Evolutionary conservation across 2,888 invertebrate species (phyloP), one percentile per base, ranked within the genome.

Genomic region (Ceraclea dissimilis): DNA sequence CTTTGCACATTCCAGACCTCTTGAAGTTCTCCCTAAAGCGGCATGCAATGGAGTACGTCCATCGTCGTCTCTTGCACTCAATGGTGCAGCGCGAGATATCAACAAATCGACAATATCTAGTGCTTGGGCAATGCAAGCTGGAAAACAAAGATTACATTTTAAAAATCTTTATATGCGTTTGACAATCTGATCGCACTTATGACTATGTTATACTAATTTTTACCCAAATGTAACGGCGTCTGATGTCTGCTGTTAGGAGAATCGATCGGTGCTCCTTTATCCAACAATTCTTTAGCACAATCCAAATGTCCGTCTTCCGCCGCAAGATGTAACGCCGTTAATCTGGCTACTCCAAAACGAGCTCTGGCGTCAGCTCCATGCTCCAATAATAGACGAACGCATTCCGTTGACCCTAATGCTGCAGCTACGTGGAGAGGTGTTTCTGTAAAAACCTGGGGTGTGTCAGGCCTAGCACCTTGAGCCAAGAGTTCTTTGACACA

Each of bases 221-320:
- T 69, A 78, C 78, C 78, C 59, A 93, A 72, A 70, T 95, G 94
- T 56, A 94, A 74, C 0, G 93, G 86, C 0, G 91, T 90, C 72
- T 92, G 90, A 56, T 84, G 82, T 66, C 86, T 83, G 52, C 81
- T 79, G 70, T 90, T 90, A 16, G 80, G 79, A 52, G 85, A 83
- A 66, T 90, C 84, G n/a, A 87, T 82, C 50, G 84, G 79, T 1
- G 93, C 91, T 1, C 87, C 85, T 49, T 85, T 81, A 18, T 88
- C 84, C 2, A 92, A 69, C 1, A 93, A 73, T 18, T 90, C 69
- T 52, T 79, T 76, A 1, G 86, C 85, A 63, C 92, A 91, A 62
- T 88, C 86, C 1, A 82, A 82, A 66, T 88, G 88, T 5, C 92
- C 91, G 64, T 93, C 92, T 67, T 92, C 91, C 0, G 93, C 90